These are phyloP conservation scores for Campoplex nolae DNA, from an alignment of 2,888 invertebrate species.

Conservation along the genomic window DNA sequence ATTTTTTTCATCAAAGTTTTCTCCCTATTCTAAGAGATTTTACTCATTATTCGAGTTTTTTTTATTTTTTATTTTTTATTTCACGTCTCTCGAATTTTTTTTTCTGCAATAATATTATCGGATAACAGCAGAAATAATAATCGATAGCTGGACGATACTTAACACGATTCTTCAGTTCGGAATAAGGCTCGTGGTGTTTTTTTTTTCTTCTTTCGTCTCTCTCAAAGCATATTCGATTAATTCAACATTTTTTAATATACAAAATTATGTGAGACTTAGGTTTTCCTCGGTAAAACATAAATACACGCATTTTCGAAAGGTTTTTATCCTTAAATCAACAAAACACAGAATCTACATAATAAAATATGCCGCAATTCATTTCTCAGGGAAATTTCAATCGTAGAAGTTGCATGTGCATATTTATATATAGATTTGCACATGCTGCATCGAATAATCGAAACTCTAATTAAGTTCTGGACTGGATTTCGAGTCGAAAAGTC, in stretches of 20 bases:
- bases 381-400: not conserved
- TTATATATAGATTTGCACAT: not conserved
- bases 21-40: constrained; percentile 45
- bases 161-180: constrained; percentile 50
- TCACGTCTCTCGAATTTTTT: not conserved
- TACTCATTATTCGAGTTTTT: constrained; percentile 23
- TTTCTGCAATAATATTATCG: not conserved
- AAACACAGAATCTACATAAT: not conserved
- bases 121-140: constrained; percentile 14
- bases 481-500: not conserved
- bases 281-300: not conserved
- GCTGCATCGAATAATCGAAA: not conserved
- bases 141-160: constrained; percentile 43
- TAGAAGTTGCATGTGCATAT: too few species aligned
- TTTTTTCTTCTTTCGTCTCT: constrained; percentile 15
- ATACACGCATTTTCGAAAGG: not conserved
- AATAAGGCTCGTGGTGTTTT: constrained; percentile 65
- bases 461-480: not conserved
- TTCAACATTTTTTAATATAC: constrained; percentile 41
- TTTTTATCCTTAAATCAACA: not conserved
- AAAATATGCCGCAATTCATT: not conserved
- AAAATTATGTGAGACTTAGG: not conserved
- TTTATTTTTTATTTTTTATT: not conserved
- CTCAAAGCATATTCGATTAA: constrained; percentile 30
- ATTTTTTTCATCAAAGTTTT: constrained; percentile 27